Conservation (phyloP, 2,113 vertebrate species). For the Glaucomys volans region DNA sequence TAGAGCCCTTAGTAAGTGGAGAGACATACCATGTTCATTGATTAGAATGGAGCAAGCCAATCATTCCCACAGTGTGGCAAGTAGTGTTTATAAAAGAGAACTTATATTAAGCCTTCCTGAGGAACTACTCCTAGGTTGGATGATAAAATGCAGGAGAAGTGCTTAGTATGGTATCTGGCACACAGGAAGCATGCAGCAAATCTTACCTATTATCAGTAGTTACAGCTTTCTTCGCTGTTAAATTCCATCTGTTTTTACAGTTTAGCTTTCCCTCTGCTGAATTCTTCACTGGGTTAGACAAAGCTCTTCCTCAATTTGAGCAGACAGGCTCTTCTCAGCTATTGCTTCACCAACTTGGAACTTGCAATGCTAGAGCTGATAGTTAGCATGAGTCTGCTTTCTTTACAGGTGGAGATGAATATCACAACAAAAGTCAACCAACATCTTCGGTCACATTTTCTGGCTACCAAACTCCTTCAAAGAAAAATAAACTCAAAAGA, state of each 20-base stretch:
- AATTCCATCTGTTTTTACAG: background rate
- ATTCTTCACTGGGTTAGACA: background rate
- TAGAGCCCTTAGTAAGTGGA: background rate
- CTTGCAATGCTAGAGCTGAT: background rate
- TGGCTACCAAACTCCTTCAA: background rate
- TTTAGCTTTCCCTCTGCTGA: background rate
- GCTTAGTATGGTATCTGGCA: background rate
- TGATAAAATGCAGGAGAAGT: background rate
- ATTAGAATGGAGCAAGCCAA: background rate
- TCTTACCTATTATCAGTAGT: background rate
- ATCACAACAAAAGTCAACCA: background rate
- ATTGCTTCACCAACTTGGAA: background rate
- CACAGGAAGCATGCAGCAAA: background rate
- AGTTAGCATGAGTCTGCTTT: background rate
- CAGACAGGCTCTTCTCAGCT: background rate
- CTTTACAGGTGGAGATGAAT: background rate
- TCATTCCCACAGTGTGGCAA: background rate
- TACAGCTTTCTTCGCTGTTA: background rate
- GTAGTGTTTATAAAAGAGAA: background rate
- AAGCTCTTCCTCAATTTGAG: background rate
- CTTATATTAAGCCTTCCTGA: background rate
- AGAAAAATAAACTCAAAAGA: background rate
- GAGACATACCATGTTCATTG: background rate
- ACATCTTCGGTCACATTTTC: background rate
- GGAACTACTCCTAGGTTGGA: background rate